Percentiles rank a stretch among this genome's conserved stretches.
phyloP scores from a whole-genome alignment of 2,888 invertebrate species.

The Ceratothoa steindachneri region DNA sequence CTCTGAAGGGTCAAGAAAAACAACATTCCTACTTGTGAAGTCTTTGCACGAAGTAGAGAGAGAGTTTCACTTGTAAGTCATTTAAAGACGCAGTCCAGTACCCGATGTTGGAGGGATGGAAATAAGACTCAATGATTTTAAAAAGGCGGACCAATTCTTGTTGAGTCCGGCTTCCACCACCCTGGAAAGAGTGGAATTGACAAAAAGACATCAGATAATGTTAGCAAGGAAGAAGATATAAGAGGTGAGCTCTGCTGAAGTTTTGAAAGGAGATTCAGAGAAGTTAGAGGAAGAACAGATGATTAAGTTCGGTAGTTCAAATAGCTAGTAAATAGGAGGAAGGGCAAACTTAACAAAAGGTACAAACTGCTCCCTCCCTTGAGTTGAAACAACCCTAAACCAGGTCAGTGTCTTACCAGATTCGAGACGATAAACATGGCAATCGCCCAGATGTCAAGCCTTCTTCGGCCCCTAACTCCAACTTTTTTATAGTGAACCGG shows the following conservation, averaged over 20 bases:
- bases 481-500: slow-evolving; percentile 70
- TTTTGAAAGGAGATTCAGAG: too few relatives aligned
- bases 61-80: slow-evolving; percentile 55
- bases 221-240: too few relatives aligned
- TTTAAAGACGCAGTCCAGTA: slow-evolving; percentile 68
- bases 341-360: too few relatives aligned
- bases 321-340: too few relatives aligned
- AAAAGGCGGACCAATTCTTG: slow-evolving; percentile 73
- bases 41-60: slow-evolving; percentile 37
- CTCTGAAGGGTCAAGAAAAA: too few relatives aligned
- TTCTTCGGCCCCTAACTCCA: slow-evolving; percentile 23
- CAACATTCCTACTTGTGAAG: slow-evolving; percentile 34
- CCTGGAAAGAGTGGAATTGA: too few relatives aligned
- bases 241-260: too few relatives aligned
- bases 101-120: slow-evolving; percentile 83
- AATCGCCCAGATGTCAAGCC: slow-evolving; percentile 26
- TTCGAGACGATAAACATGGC: slow-evolving; percentile 44
- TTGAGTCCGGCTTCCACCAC: slow-evolving; percentile 65
- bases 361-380: too few relatives aligned
- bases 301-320: too few relatives aligned
- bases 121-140: slow-evolving; percentile 76
- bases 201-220: too few relatives aligned
- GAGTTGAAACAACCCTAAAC: too few relatives aligned
- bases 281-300: too few relatives aligned
- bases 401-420: slow-evolving; percentile 25